These are phyloP conservation scores for Urosaurus nigricauda DNA, from an alignment of 2,797 vertebrate genomes.

Conservation along the genomic window DNA sequence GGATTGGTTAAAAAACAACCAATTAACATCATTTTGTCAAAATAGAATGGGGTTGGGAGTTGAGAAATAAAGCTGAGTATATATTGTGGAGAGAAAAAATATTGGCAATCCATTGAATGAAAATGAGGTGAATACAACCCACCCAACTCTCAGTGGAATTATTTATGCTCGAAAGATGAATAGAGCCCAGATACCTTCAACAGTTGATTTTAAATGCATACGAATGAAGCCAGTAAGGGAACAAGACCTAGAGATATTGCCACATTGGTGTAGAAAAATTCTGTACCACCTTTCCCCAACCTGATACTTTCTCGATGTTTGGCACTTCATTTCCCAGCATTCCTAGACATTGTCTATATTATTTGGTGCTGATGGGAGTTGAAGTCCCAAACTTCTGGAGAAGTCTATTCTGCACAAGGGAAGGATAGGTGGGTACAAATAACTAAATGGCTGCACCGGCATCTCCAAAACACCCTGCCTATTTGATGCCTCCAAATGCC, in stretches of 20 bases:
- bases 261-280: neutral
- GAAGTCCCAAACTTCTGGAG: neutral
- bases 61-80: conserved; percentile 11
- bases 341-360: neutral
- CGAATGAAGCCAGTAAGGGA: neutral
- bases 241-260: neutral
- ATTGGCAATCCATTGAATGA: conserved; percentile 48
- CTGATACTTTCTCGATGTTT: neutral
- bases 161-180: conserved; percentile 9
- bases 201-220: neutral
- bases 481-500: neutral
- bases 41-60: neutral
- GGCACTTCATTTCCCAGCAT: neutral
- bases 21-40: neutral
- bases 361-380: neutral
- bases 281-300: neutral
- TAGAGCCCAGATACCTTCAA: neutral
- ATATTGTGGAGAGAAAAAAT: neutral
- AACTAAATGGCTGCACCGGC: neutral
- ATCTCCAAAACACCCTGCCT: conserved; percentile 1
- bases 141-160: conserved; percentile 7
- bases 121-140: conserved; percentile 15
- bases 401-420: neutral
- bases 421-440: neutral
- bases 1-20: neutral